Base-by-base conservation (phyloP, 2,797 vertebrate genomes). In the Pseudomugil tenellus region DNA sequence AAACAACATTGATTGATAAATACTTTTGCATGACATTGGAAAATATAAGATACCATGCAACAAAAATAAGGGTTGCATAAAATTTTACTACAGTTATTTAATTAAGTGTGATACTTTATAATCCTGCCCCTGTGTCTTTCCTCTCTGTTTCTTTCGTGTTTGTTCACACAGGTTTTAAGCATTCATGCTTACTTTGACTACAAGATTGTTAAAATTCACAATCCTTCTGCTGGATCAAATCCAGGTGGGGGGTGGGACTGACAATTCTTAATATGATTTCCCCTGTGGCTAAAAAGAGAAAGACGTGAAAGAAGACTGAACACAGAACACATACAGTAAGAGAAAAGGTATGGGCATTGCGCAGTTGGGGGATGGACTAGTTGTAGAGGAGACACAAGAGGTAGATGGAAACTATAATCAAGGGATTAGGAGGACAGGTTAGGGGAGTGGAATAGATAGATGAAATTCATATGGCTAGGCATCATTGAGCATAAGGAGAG, bases 181-280 rank as follows among this genome's bases (percentile, higher is more conserved):
- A 77, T 90, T 87, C 71, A 81, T 82, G 83, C 83, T 81, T 68
- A 35, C 85, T 89, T 92, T 88, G 86, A 93, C 93, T 93, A 93
- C 31, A 43, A 91, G 91, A 94, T 90, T 93, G 92, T 92, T 84
- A 84, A 88, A 90, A 86, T 91, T 89, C 86, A 83, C 84, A 79
- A 92, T 87, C 88, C 87, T 70, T 71, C 74, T 87, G 80, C 87
- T 84, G 90, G 85, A 90, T 90, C 90, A 89, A 89, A 88, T 84
- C 88, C 81, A 84, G 62, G 63, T n/a, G n/a, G 74, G 41, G 87
- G 87, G 74, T 52, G 28, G 81, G 79, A 77, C 86, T 82, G 83
- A 77, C 69, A 84, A 81, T 79, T 82, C 82, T 77, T 92, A 93
- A 92, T 92, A 79, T 89, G 90, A 93, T 94, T 94, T 93, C 91